phyloP scores from a whole-genome alignment of 2,113 vertebrate species.

The Pelecanoides urinatrix region DNA sequence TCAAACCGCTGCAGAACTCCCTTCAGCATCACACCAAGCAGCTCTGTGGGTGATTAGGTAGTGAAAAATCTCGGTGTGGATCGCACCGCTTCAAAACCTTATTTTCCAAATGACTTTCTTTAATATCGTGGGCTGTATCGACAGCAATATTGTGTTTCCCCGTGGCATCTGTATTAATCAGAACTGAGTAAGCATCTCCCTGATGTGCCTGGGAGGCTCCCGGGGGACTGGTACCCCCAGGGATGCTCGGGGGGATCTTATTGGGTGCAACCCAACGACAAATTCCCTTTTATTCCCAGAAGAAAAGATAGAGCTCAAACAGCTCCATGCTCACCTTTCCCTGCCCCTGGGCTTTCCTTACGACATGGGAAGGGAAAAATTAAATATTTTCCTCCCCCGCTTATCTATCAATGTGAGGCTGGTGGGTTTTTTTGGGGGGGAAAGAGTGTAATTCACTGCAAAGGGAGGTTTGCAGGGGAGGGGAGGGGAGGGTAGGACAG shows the following conservation, averaged over 20 bases:
- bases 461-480: background rate
- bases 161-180: background rate
- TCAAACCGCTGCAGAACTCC: background rate
- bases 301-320: background rate
- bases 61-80: background rate
- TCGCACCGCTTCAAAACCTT: background rate
- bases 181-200: background rate
- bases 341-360: background rate
- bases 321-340: background rate
- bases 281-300: background rate
- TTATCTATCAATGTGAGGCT: accelerated
- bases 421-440: accelerated
- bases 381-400: background rate
- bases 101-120: slow-evolving; percentile 19
- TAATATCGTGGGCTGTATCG: background rate
- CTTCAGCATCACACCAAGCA: background rate
- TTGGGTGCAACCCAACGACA: background rate
- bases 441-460: background rate
- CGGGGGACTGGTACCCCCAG: background rate
- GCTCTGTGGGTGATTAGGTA: background rate
- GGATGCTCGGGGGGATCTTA: background rate
- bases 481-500: background rate
- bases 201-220: background rate
- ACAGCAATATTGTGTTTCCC: background rate
- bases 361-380: background rate